phyloP scores from a whole-genome alignment of 2,797 vertebrate species.

The Sardinella longiceps region DNA sequence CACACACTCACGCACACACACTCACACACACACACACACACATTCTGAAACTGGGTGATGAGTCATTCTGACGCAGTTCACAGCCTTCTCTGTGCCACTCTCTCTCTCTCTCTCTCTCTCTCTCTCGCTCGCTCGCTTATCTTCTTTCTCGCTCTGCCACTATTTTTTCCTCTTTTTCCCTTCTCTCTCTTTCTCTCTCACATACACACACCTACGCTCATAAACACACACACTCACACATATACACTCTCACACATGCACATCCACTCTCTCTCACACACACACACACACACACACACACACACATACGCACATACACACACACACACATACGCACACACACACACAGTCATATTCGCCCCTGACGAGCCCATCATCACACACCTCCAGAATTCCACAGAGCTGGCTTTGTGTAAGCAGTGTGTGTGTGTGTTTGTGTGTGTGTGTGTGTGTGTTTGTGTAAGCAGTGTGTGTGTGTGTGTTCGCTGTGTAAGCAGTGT shows the following conservation, averaged over 20 bases:
- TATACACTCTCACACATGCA: not conserved
- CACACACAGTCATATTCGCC: not conserved
- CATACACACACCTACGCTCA: constrained; percentile 30
- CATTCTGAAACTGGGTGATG: constrained; percentile 83
- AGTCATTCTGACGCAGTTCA: constrained; percentile 79
- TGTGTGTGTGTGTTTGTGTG: too few species aligned
- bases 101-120: constrained; percentile 47
- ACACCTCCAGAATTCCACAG: constrained; percentile 64
- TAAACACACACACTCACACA: not conserved
- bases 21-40: constrained; percentile 78
- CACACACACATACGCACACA: too few species aligned
- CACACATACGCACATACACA: too few species aligned
- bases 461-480: too few species aligned
- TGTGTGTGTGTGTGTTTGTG: too few species aligned
- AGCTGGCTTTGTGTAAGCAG: constrained; percentile 47
- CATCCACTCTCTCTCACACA: not conserved
- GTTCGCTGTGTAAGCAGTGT: too few species aligned
- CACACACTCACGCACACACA: too few species aligned
- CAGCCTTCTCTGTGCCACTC: constrained; percentile 47
- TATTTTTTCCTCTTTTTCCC: constrained; percentile 32
- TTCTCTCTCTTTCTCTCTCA: constrained; percentile 48
- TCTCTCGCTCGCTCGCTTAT: constrained; percentile 49
- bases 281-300: constrained; percentile 20
- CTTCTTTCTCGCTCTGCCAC: constrained; percentile 54
- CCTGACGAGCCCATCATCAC: constrained; percentile 36